These are phyloP conservation scores for Sebastes nivosus DNA, from an alignment of 2,797 vertebrate species.

Conservation along the genomic window DNA sequence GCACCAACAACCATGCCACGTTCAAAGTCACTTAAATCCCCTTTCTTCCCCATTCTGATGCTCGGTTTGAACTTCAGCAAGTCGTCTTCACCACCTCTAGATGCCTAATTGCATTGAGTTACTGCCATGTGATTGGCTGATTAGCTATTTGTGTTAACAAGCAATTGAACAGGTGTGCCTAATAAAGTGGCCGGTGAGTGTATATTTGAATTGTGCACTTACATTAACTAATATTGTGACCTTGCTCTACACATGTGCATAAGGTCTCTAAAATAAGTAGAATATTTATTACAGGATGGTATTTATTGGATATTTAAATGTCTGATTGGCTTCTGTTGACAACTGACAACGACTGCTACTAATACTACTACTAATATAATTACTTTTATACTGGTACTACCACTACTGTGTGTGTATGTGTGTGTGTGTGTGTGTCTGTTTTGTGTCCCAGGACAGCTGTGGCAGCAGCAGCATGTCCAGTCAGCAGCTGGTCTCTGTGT, in stretches of 20 bases:
- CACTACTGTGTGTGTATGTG: background rate
- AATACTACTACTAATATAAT: background rate
- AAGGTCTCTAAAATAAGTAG: background rate
- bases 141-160: no score
- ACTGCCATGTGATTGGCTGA: no score
- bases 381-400: background rate
- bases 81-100: no score
- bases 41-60: no score
- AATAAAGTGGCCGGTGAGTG: no score
- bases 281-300: background rate
- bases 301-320: background rate
- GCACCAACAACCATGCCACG: no score
- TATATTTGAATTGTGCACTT: background rate
- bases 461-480: conserved; percentile 85
- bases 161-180: no score
- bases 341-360: background rate
- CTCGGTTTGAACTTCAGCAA: no score
- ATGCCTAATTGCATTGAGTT: no score
- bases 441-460: conserved; percentile 85
- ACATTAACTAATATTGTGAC: background rate
- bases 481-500: conserved; percentile 88
- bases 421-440: background rate
- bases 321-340: background rate
- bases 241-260: background rate
- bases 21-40: no score